These are phyloP conservation scores for Knipowitschia caucasica DNA, from an alignment of 2,797 vertebrate genomes.

Conservation along the genomic window DNA sequence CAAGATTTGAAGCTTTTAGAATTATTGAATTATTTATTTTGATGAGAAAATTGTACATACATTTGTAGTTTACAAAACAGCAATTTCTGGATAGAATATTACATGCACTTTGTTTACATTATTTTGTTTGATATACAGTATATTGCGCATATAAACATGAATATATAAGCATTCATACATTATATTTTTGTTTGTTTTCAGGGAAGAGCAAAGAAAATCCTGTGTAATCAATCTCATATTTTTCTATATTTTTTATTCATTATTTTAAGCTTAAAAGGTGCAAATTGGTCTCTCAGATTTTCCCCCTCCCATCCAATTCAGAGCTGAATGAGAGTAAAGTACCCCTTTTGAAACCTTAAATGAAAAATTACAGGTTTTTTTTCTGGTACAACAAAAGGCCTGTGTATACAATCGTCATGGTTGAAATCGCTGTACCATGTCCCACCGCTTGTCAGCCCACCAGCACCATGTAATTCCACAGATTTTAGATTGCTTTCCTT, in stretches of 20 bases:
- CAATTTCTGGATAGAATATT: too few species aligned
- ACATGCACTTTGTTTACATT: too few species aligned
- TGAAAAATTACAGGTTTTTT: conserved; percentile 31
- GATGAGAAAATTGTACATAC: too few species aligned
- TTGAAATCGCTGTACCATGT: background rate
- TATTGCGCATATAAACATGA: too few species aligned
- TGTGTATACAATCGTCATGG: background rate
- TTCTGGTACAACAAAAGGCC: conserved; percentile 16
- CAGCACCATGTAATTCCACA: conserved; percentile 7
- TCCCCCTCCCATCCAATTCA: conserved; percentile 1
- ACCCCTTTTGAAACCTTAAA: conserved; percentile 13
- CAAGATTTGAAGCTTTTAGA: too few species aligned
- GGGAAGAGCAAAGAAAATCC: too few species aligned
- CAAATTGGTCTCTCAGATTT: background rate
- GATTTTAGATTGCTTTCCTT: conserved; percentile 22
- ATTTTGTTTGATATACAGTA: too few species aligned
- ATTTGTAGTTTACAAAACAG: too few species aligned
- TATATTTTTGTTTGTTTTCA: too few species aligned
- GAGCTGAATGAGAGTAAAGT: conserved; percentile 19
- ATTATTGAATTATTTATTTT: too few species aligned
- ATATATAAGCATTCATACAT: too few species aligned
- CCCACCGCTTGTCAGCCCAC: background rate
- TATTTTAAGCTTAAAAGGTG: background rate
- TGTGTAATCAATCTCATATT: too few species aligned
- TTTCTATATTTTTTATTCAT: background rate